Conservation (phyloP, 1,140 invertebrate genomes). For the Aphis craccivora region DNA sequence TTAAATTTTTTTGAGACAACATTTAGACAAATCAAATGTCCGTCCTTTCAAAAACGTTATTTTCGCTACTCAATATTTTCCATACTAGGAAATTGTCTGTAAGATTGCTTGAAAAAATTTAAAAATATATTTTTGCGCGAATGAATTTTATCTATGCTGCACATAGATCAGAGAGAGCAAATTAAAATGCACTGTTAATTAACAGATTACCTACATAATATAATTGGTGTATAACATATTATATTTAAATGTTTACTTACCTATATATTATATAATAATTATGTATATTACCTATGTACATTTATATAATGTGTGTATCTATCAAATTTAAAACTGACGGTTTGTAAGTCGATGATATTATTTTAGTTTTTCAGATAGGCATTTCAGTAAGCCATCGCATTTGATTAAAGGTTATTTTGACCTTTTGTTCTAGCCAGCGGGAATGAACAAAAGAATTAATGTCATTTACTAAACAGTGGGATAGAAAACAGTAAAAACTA, state of each 20-base stretch:
- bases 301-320: background rate
- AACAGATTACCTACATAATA: background rate
- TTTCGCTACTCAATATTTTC: background rate
- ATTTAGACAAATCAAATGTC: too few relatives aligned
- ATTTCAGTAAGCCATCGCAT: background rate
- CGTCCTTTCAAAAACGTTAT: too few relatives aligned
- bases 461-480: background rate
- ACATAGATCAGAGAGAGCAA: background rate
- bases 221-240: background rate
- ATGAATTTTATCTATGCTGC: too few relatives aligned
- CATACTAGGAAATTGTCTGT: background rate
- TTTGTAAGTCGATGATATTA: background rate
- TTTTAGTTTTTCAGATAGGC: background rate
- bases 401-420: background rate
- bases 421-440: background rate
- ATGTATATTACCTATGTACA: background rate
- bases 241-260: background rate
- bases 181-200: background rate
- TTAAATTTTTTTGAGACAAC: too few relatives aligned
- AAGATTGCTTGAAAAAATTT: background rate
- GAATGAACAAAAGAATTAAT: background rate
- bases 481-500: background rate
- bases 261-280: too few relatives aligned
- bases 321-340: background rate
- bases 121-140: too few relatives aligned